A percentile compares a stretch with the other conserved stretches of the same genome.
These are phyloP conservation scores for Microplitis demolitor DNA, from an alignment of 1,140 invertebrate species.

Conservation along the genomic window DNA sequence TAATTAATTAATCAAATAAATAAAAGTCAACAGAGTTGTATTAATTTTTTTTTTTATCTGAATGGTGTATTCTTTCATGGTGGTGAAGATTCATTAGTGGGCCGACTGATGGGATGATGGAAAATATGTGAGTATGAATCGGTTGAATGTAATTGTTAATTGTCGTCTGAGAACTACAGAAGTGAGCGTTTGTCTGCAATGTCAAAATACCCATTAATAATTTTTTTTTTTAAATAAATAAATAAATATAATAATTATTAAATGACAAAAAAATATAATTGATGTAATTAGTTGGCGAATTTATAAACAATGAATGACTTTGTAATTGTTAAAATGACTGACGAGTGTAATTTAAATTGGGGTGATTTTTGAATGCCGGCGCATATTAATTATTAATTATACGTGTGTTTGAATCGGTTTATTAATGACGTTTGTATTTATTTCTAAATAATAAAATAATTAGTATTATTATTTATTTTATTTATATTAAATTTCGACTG, in stretches of 20 bases:
- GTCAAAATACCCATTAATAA: slow-evolving; percentile 4
- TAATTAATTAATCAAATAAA: not conserved
- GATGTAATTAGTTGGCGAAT: not conserved
- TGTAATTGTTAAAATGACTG: slow-evolving; percentile 2
- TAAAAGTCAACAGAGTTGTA: not conserved
- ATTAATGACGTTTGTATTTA: not conserved
- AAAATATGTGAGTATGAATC: slow-evolving; percentile 49
- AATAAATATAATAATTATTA: not conserved
- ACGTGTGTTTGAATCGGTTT: slow-evolving; percentile 17
- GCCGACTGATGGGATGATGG: slow-evolving; percentile 45
- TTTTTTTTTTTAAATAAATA: not conserved
- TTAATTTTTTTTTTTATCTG: not conserved
- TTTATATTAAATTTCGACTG: slow-evolving; percentile 24
- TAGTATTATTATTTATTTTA: not conserved
- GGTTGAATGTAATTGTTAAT: slow-evolving; percentile 58
- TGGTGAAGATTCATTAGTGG: slow-evolving; percentile 37
- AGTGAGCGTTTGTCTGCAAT: slow-evolving; percentile 38
- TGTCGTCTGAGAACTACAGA: slow-evolving; percentile 56
- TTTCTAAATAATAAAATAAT: not conserved
- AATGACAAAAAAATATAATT: not conserved
- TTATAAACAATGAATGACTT: not conserved
- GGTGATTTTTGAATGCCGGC: not conserved
- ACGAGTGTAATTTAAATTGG: not conserved
- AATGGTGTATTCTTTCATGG: slow-evolving; percentile 29
- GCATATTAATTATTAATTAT: not conserved